Evolutionary conservation across 2,113 vertebrate species (phyloP).

Genomic region (Upupa epops): DNA sequence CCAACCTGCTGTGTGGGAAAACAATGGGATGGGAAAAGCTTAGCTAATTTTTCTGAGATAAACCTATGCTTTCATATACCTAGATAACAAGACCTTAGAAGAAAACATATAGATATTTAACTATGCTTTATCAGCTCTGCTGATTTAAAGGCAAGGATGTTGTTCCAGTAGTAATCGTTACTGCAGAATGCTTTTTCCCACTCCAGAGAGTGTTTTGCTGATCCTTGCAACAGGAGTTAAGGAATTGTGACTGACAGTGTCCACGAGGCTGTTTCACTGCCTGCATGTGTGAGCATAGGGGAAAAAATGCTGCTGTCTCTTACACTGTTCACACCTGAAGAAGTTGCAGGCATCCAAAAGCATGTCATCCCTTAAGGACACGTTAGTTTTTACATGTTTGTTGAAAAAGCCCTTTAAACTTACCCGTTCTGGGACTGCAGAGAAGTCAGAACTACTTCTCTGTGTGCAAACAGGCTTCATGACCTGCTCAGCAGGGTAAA

Average conservation of each 20-base stretch:
- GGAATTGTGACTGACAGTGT: background rate
- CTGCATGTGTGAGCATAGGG: background rate
- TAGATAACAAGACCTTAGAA: too few species aligned
- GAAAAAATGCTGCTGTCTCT: background rate
- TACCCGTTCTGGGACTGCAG: background rate
- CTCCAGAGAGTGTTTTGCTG: background rate
- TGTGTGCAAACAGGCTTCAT: background rate
- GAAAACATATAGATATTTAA: slow-evolving; percentile 20
- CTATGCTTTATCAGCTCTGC: background rate
- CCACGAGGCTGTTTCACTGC: background rate
- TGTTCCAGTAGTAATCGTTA: background rate
- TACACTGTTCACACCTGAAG: background rate
- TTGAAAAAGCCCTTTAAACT: background rate
- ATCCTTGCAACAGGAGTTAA: too few species aligned
- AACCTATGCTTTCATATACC: slow-evolving; percentile 36
- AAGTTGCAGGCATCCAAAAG: background rate
- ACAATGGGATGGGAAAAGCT: background rate
- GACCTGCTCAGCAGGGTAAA: background rate
- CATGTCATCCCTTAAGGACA: background rate
- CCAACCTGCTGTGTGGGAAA: background rate
- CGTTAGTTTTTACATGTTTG: background rate
- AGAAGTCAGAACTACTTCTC: background rate
- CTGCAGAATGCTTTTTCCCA: background rate
- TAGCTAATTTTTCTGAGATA: slow-evolving; percentile 2
- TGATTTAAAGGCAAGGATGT: slow-evolving; percentile 44